Percentiles rank a stretch among this genome's conserved stretches.
These are phyloP conservation scores for Pseudomugil gertrudae DNA, from an alignment of 2,797 vertebrate species.

Conservation along the genomic window DNA sequence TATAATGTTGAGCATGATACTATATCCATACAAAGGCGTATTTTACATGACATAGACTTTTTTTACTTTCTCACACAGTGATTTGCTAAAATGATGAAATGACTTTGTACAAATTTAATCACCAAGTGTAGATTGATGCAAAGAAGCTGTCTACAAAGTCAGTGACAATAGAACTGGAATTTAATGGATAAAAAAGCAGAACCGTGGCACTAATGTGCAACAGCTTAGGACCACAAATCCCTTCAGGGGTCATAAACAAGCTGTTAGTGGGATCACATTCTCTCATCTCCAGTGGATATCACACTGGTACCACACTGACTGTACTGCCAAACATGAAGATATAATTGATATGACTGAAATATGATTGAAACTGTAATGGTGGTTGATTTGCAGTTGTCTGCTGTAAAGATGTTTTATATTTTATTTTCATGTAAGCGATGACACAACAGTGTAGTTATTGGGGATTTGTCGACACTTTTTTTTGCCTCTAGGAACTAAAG, in stretches of 20 bases:
- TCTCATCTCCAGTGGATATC: slow-evolving; percentile 29
- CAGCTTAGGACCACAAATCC: slow-evolving; percentile 22
- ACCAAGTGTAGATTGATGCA: background rate
- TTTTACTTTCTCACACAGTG: too few species aligned
- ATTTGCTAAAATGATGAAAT: background rate
- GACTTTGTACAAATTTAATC: background rate
- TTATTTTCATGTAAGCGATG: background rate
- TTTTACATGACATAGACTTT: background rate
- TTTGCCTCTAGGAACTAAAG: background rate
- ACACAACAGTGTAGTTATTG: background rate
- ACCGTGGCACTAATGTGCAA: slow-evolving; percentile 5
- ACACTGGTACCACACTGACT: slow-evolving; percentile 19
- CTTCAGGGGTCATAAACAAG: slow-evolving; percentile 8
- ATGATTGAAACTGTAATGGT: background rate
- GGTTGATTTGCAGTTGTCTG: slow-evolving; percentile 29
- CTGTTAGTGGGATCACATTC: slow-evolving; percentile 23
- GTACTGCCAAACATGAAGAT: slow-evolving; percentile 25
- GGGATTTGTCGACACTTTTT: background rate
- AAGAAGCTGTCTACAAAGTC: slow-evolving; percentile 2
- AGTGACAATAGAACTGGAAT: background rate
- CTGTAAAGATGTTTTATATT: background rate
- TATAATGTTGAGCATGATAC: too few species aligned
- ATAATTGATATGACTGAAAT: too few species aligned
- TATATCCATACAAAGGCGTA: background rate
- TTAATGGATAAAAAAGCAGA: slow-evolving; percentile 2